A percentile compares a stretch with the other conserved stretches of the same genome.
Conservation (phyloP, 2,888 invertebrate genomes). For the Lepas anatifera region DNA sequence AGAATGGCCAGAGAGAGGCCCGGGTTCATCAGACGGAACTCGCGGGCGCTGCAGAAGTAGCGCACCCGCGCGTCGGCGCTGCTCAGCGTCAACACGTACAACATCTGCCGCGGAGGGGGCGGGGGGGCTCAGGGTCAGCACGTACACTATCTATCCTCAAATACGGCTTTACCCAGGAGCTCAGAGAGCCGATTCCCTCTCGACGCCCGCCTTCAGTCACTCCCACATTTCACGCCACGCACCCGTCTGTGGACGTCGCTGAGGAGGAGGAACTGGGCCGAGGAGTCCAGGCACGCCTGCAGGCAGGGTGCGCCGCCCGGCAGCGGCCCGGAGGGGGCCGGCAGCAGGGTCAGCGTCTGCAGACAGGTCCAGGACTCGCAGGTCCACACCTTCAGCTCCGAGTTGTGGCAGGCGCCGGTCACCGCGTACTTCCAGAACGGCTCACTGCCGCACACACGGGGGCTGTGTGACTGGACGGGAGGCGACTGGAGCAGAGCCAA, state of each 20-base stretch:
- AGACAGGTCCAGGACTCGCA: conserved; percentile 90
- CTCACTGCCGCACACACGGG: too few species aligned
- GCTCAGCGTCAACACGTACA: conserved; percentile 65
- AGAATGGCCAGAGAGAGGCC: conserved; percentile 79
- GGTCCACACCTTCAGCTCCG: conserved; percentile 83
- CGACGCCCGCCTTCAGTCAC: too few species aligned
- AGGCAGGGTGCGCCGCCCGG: conserved; percentile 30
- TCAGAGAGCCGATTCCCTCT: too few species aligned
- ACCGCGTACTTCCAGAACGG: conserved; percentile 93
- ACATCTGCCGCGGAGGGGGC: conserved; percentile 35
- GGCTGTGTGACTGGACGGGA: too few species aligned
- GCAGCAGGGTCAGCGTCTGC: conserved; percentile 65
- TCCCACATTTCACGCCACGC: too few species aligned
- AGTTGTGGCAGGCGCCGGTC: conserved; percentile 79
- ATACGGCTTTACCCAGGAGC: too few species aligned
- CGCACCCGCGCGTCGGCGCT: conserved; percentile 45
- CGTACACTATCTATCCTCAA: too few species aligned
- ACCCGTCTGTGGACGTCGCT: conserved; percentile 74
- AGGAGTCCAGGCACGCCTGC: conserved; percentile 69
- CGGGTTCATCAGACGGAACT: conserved; percentile 74
- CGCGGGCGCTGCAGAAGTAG: conserved; percentile 46
- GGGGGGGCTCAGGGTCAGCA: neutral
- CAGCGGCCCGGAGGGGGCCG: conserved; percentile 28
- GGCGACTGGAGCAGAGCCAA: too few species aligned
- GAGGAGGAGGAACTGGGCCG: conserved; percentile 71